These are phyloP conservation scores for Hypsibius dujardini DNA, from an alignment of 1,140 invertebrate genomes.

Conservation along the genomic window DNA sequence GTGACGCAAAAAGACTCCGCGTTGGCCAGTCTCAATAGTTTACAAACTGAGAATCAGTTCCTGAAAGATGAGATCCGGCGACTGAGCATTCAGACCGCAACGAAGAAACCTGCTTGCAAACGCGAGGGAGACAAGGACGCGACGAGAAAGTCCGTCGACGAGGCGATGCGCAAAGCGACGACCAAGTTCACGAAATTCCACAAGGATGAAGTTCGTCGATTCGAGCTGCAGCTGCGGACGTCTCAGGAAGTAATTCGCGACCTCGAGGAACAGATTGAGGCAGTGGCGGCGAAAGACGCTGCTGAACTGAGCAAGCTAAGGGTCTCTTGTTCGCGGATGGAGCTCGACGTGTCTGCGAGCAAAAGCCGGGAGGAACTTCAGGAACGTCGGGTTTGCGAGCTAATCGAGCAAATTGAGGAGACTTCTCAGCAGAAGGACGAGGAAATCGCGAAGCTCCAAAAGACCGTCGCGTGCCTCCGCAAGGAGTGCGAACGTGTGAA, in stretches of 20 bases:
- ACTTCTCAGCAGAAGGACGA: background rate
- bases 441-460: background rate
- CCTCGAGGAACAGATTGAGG: background rate
- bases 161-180: conserved; percentile 5
- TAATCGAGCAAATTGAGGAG: background rate
- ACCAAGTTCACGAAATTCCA: background rate
- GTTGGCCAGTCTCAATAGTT: background rate
- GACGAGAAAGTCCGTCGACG: background rate
- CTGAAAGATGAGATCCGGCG: background rate
- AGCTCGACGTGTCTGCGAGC: background rate
- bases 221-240: background rate
- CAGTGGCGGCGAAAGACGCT: background rate
- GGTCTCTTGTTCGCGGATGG: background rate
- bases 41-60: background rate
- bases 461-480: background rate
- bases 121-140: background rate
- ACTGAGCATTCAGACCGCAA: background rate
- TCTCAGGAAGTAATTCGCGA: background rate
- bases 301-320: background rate
- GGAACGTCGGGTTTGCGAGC: background rate
- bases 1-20: background rate
- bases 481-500: conserved; percentile 11
- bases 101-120: background rate
- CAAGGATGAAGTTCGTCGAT: background rate
- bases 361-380: background rate